Conservation (phyloP, 64 coral and sea anemone genomes). For the Pocillopora verrucosa region DNA sequence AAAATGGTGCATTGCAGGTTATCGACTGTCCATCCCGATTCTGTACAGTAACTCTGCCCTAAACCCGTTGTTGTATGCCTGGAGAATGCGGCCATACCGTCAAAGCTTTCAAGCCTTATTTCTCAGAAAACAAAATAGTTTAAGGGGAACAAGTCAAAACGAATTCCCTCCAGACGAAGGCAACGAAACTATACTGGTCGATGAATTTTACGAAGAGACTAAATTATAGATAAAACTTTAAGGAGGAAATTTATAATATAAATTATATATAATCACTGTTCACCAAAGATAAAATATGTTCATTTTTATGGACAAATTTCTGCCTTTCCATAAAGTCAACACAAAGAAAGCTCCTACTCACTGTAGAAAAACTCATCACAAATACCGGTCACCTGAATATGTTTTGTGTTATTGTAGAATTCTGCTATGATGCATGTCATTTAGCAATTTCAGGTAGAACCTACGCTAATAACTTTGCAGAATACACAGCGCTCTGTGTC, state of each 20-base stretch:
- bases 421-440: not conserved
- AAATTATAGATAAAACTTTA: not conserved
- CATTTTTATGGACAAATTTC: not conserved
- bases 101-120: conserved; percentile 30
- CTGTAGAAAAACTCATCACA: not conserved
- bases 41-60: conserved; percentile 53
- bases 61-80: conserved; percentile 51
- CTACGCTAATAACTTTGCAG: conserved; percentile 53
- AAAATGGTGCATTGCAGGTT: conserved; percentile 46
- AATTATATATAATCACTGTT: too few relatives aligned
- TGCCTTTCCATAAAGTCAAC: conserved; percentile 4
- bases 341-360: not conserved
- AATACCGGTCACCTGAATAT: too few relatives aligned
- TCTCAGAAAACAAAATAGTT: not conserved
- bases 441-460: not conserved
- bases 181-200: not conserved
- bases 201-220: not conserved
- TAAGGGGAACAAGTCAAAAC: not conserved
- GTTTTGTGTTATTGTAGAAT: not conserved
- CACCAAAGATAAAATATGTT: too few relatives aligned
- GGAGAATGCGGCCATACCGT: conserved; percentile 46
- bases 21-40: conserved; percentile 47
- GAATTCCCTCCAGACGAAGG: not conserved
- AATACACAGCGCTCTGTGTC: conserved; percentile 47
- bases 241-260: not conserved